phyloP scores from a whole-genome alignment of 2,113 vertebrate species.

The Atherinomorus stipes region DNA sequence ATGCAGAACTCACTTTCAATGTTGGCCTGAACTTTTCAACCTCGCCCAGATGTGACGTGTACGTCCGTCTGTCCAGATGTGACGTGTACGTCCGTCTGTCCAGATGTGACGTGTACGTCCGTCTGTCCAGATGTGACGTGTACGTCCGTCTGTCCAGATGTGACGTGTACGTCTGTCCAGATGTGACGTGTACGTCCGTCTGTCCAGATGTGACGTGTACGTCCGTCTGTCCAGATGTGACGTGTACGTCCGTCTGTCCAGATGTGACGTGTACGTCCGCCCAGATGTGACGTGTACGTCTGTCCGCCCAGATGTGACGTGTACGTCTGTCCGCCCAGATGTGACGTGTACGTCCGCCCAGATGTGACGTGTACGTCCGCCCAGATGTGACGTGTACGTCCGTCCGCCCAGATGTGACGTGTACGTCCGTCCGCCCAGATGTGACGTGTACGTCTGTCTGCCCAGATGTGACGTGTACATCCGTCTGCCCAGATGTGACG shows the following conservation, averaged over 20 bases:
- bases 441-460: conserved; percentile 3
- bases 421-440: conserved; percentile 4
- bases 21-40: conserved; percentile 19
- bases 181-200: too few relatives aligned
- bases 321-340: conserved; percentile 4
- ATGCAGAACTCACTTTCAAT: neutral
- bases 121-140: conserved; percentile 11
- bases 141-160: conserved; percentile 4
- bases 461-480: too few relatives aligned
- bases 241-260: neutral
- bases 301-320: conserved; percentile 14
- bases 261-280: too few relatives aligned
- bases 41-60: too few relatives aligned
- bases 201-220: conserved; percentile 7
- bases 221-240: conserved; percentile 14
- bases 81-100: conserved; percentile 2
- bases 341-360: conserved; percentile 4
- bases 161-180: conserved; percentile 5
- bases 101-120: conserved; percentile 7
- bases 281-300: conserved; percentile 6
- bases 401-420: conserved; percentile 15
- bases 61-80: conserved; percentile 3
- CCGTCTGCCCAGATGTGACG: conserved; percentile 15
- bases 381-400: conserved; percentile 6
- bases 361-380: too few relatives aligned